phyloP scores from a whole-genome alignment of 1,140 invertebrate species.

The Battus philenor region DNA sequence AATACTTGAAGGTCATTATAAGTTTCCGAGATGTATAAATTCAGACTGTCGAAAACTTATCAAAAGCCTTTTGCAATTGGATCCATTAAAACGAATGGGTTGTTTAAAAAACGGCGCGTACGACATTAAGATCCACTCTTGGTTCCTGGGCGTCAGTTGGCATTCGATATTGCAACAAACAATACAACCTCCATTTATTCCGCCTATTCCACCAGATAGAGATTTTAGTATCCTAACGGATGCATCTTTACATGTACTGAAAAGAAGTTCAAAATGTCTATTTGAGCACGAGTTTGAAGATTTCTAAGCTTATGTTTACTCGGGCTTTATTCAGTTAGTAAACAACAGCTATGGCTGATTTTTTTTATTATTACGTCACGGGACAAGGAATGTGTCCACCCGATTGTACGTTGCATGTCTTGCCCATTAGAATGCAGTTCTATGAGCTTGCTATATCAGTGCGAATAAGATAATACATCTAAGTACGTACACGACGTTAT shows the following conservation, averaged over 20 bases:
- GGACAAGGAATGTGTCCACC: no score
- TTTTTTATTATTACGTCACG: no score
- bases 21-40: constrained; percentile 80
- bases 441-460: no score
- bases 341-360: no score
- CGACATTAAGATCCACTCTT: constrained; percentile 79
- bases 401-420: no score
- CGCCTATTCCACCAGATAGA: constrained; percentile 78
- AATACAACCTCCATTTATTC: constrained; percentile 84
- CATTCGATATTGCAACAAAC: constrained; percentile 86
- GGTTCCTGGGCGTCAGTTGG: constrained; percentile 88
- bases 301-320: constrained; percentile 59
- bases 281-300: constrained; percentile 56
- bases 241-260: constrained; percentile 35
- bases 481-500: no score
- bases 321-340: no score
- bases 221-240: constrained; percentile 87
- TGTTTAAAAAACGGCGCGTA: constrained; percentile 86
- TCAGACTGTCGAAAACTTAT: constrained; percentile 88
- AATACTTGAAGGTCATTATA: constrained; percentile 86
- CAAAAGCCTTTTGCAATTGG: constrained; percentile 86
- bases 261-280: constrained; percentile 33
- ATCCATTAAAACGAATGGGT: constrained; percentile 90
- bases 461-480: no score
- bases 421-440: no score